Conservation (phyloP, 2,113 vertebrate species). For the Mionectes macconnelli region DNA sequence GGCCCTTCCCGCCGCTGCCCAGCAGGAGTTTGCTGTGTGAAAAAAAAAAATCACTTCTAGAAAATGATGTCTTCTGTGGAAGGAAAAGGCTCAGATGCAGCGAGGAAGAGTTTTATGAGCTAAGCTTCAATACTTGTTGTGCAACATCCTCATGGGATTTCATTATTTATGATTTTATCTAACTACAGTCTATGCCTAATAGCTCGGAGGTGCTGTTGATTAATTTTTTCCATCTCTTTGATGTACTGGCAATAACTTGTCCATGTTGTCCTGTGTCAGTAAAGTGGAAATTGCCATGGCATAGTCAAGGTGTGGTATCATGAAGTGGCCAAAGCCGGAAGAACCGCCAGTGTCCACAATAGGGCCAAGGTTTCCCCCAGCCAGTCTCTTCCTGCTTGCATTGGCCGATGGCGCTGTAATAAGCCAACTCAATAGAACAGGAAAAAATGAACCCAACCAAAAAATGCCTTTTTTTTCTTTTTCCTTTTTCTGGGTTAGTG, state of each 20-base stretch:
- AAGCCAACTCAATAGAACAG: not conserved
- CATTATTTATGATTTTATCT: conserved; percentile 71
- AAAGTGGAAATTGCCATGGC: conserved; percentile 12
- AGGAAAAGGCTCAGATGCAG: conserved; percentile 14
- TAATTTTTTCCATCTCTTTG: conserved; percentile 61
- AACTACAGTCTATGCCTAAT: conserved; percentile 49
- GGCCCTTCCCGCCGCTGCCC: conserved; percentile 58
- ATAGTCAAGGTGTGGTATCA: not conserved
- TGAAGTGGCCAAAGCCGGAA: not conserved
- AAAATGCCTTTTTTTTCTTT: not conserved
- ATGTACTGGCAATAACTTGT: conserved; percentile 58
- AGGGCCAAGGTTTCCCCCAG: not conserved
- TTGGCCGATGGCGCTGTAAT: not conserved
- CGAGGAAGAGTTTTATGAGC: conserved; percentile 10
- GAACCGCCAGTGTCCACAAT: not conserved
- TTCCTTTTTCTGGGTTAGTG: not conserved
- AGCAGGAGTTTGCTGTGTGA: conserved; percentile 8
- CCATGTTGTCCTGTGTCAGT: conserved; percentile 19
- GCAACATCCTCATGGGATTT: conserved; percentile 49
- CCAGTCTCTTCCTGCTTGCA: rapidly evolving
- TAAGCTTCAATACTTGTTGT: conserved; percentile 44
- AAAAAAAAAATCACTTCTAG: not conserved
- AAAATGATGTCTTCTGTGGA: not conserved
- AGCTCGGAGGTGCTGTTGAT: conserved; percentile 60
- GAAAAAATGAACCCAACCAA: rapidly evolving